Base-by-base conservation (phyloP, 2,113 vertebrate species). In the Archilochus colubris region DNA sequence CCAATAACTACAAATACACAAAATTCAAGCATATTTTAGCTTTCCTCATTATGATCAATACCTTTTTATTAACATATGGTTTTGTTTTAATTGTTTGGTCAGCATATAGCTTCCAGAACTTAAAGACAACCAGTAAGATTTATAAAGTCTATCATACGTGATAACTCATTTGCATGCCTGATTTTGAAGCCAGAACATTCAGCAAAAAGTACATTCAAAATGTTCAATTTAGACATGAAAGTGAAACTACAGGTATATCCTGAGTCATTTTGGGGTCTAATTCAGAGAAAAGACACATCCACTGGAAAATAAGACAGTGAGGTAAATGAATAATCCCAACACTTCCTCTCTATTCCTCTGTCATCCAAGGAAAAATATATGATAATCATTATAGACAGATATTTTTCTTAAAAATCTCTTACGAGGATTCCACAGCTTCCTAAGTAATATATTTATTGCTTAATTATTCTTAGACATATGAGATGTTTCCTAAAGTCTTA, bases 391-490 rank as follows among this genome's bases (percentile, higher is more conserved):
- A 51, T 43, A 33, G 46, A 44, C 44, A 80, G 43, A 6, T 62
- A 91, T 30, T 33, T 85, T 77, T 81, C 40, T 91, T 88, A 90
- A 83, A 93, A 93, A 70, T 46, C 59, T 78, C 61, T 55, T 40
- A 66, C 67, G 94, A 88, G 40, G 82, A 93, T 85, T 85, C 59
- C 82, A 67, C 81, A 82, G 62, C 76, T 86, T 90, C 40, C 53
- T 72, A 70, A 53, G 51, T 81, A 92, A 95, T 78, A 90, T 38
- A 94, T 83, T 90, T 14, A 81, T 67, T 83, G 43, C 72, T 91
- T 91, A 83, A 95, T 92, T 93, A 93, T 58, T 50, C 85, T 91
- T 89, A 90, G 70, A 43, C 63, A 77, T 74, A 83, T 51, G 55
- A 88, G 24, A 78, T 67, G 64, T 62, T 96, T 95, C 38, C 55